Conservation (phyloP, 2,113 vertebrate genomes). For the Aegithalos caudatus region DNA sequence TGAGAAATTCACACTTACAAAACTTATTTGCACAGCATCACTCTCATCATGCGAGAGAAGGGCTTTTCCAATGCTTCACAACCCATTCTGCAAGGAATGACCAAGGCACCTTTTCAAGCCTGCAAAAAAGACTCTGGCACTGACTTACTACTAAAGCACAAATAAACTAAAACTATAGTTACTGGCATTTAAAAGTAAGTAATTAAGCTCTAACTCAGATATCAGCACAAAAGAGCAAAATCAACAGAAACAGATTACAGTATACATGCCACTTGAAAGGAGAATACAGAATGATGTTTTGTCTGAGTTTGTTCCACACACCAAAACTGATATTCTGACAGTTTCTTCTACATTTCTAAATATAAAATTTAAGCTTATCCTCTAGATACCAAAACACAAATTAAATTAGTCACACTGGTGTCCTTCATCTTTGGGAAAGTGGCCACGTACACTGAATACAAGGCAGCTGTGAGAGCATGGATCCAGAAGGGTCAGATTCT, state of each 20-base stretch:
- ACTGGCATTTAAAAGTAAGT: background rate
- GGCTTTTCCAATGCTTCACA: background rate
- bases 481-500: background rate
- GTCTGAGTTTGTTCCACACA: background rate
- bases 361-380: background rate
- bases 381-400: constrained; percentile 4
- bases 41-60: background rate
- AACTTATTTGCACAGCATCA: background rate
- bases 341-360: background rate
- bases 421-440: background rate
- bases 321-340: background rate
- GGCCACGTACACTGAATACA: background rate
- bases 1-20: background rate
- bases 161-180: background rate
- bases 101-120: background rate
- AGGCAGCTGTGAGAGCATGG: background rate
- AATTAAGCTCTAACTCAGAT: background rate
- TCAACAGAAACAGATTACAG: background rate
- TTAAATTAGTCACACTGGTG: background rate
- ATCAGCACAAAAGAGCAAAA: background rate
- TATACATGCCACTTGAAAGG: background rate
- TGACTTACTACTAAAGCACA: background rate
- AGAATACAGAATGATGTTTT: background rate
- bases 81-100: background rate
- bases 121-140: background rate